Evolutionary conservation across 2,797 vertebrate species (phyloP), one percentile per base, ranked within the genome.

Genomic region (Gephyroberyx darwinii): DNA sequence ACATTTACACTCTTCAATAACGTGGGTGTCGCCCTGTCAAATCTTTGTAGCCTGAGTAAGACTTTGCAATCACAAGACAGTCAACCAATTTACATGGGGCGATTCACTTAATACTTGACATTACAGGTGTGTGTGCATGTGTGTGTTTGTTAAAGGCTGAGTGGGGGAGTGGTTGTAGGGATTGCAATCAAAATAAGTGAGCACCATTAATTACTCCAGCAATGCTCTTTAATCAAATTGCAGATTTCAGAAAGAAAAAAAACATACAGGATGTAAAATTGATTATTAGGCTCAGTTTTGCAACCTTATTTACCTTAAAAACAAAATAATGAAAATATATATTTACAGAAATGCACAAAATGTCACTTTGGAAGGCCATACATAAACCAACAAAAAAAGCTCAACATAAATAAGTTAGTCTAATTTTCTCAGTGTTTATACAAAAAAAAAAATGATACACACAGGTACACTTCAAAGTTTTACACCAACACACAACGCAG

Each of bases 351-450:
- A 95, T 93, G 95, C 94, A 95, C 89, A 79, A 81, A 91, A 93
- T 81, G 93, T 94, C 92, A 90, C 95, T 98, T 98, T 96, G 96
- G 96, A 95, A 94, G 95, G 92, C 92, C 92, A 89, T 92, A 88
- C 92, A 93, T 88, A 89, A 88, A 93, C 83, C 72, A 80, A 89
- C 62, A 83, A 90, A 88, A 92, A 93, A 92, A 93, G 93, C 94
- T 95, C 86, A 94, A 97, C 95, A 97, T 98, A 98, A 99, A 99
- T 98, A 99, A 98, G 95, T 98, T 98, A 98, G 96, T 98, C 96
- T 94, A 96, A 94, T 95, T 96, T 96, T 86, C 95, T 98, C 96
- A 97, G 96, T 99, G 95, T 98, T 95, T 98, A 96, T 95, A 33
- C 94, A 80, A 85, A 95, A 69, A 95, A 69, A 85, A 80, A 82